Evolutionary conservation across 2,888 invertebrate genomes (phyloP), one percentile per base, ranked within the genome.

Genomic region (Drosophila pseudotakahashii): DNA sequence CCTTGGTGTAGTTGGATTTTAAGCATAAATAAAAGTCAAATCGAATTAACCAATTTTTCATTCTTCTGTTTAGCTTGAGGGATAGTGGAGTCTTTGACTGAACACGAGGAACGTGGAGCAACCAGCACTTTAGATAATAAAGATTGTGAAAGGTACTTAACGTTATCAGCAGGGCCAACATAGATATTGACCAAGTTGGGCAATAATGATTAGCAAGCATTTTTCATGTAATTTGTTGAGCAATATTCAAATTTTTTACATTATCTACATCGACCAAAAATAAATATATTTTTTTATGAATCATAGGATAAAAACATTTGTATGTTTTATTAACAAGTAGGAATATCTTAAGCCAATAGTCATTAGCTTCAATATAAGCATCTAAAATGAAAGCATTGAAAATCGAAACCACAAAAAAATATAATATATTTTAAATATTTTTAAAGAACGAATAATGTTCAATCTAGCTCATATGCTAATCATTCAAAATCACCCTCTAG

Each of bases 21-120:
- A 75, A 70, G 57, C 76, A 69, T 63, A 30, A 67, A 73, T 70
- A 71, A 69, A 83, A 75, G 37, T 51, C 54, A 14, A 76, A 77
- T 53, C 71, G 64, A 79, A 70, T 9, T 36, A 64, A 32, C 36
- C 50, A 19, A 47, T 37, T 23, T 69, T 72, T 47, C 2, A 32
- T 50, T 58, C 57, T 42, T 7, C 16, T 41, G 7, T 48, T 4
- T 59, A 82, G 84, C 45, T 51, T 84, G 26, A 81, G 66, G 53
- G 80, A 81, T 59, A 82, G 81, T 48, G 80, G 78, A 16, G 23
- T 82, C 39, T 82, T 82, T 37, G 48, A 71, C 57, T 82, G 54
- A 55, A 7, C 5, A n/a, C 23, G 5, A 39, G n/a, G 37, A 51
- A n/a, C 16, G 9, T 1, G 13, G 47, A 36, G 16, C 39, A 30